Percentiles rank a stretch among this genome's conserved stretches.
phyloP scores from a whole-genome alignment of 2,797 vertebrate species.

The Ptychobarbus kaznakovi region DNA sequence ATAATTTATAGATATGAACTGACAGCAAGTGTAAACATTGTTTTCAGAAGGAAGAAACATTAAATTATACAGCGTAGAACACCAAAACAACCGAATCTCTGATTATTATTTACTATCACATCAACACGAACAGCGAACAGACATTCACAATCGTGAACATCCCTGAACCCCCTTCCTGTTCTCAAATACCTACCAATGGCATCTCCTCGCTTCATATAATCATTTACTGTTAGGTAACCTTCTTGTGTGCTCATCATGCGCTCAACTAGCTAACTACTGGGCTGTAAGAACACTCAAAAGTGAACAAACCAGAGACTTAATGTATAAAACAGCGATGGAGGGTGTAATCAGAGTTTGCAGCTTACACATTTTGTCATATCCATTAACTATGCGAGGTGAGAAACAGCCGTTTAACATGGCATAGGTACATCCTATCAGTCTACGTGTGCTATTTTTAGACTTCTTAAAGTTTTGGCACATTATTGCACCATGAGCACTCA shows the following conservation, averaged over 20 bases:
- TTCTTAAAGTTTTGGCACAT: conserved; percentile 24
- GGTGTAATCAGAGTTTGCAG: conserved; percentile 11
- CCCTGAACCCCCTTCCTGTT: conserved; percentile 45
- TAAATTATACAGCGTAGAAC: conserved; percentile 48
- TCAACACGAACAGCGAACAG: conserved; percentile 56
- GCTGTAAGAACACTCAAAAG: not conserved
- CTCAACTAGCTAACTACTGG: not conserved
- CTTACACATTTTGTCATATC: conserved; percentile 32
- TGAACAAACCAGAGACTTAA: not conserved
- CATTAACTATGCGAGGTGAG: conserved; percentile 14
- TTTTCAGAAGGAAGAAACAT: conserved; percentile 45
- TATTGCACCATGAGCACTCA: not conserved
- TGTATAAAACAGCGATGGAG: not conserved
- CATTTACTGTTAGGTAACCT: not conserved
- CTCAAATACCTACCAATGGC: conserved; percentile 13
- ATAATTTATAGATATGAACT: conserved; percentile 51
- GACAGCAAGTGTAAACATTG: conserved; percentile 62
- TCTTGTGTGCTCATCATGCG: conserved; percentile 2
- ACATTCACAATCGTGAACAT: conserved; percentile 63
- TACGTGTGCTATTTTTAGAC: not conserved
- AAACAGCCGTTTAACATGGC: conserved; percentile 35
- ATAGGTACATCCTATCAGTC: not conserved
- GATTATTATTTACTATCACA: conserved; percentile 61
- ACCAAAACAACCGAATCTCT: conserved; percentile 49
- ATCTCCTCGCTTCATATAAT: conserved; percentile 14